Evolutionary conservation across 2,113 vertebrate species (phyloP).

Genomic region (Amphilophus citrinellus): DNA sequence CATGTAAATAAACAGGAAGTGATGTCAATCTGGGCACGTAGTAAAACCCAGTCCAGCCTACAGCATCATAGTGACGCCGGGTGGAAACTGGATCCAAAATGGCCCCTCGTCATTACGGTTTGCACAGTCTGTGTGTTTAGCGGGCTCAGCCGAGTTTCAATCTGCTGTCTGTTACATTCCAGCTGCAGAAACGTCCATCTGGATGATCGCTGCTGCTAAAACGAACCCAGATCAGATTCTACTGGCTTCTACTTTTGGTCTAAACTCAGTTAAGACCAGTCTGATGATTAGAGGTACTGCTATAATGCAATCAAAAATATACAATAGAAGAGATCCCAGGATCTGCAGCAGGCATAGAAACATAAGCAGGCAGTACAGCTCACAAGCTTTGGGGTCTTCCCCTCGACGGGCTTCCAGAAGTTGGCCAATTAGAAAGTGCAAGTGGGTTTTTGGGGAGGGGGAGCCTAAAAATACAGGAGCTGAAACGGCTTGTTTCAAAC

Average conservation of each 20-base stretch:
- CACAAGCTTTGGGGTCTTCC: too few species aligned
- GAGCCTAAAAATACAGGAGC: background rate
- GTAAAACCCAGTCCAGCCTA: conserved; percentile 26
- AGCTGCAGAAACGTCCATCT: conserved; percentile 28
- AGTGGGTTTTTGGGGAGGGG: background rate
- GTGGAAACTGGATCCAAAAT: conserved; percentile 45
- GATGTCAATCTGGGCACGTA: conserved; percentile 36
- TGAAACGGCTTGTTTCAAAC: too few species aligned
- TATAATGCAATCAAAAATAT: background rate
- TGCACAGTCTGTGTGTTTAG: conserved; percentile 12
- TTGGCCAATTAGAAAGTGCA: background rate
- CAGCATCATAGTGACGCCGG: background rate
- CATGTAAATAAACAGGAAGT: conserved; percentile 70
- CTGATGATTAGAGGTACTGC: background rate
- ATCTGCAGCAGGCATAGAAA: background rate
- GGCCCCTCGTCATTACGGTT: conserved; percentile 14
- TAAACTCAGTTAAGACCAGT: background rate
- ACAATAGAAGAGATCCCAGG: too few species aligned
- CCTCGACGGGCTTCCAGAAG: background rate
- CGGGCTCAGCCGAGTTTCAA: background rate
- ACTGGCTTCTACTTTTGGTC: background rate
- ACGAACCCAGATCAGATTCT: background rate
- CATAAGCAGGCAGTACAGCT: background rate
- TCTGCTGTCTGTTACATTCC: conserved; percentile 29
- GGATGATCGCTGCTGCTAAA: fast-evolving